Percentiles rank a stretch among this genome's conserved stretches.
Conservation (phyloP, 2,888 invertebrate species). For the Tupiocoris notatus region DNA sequence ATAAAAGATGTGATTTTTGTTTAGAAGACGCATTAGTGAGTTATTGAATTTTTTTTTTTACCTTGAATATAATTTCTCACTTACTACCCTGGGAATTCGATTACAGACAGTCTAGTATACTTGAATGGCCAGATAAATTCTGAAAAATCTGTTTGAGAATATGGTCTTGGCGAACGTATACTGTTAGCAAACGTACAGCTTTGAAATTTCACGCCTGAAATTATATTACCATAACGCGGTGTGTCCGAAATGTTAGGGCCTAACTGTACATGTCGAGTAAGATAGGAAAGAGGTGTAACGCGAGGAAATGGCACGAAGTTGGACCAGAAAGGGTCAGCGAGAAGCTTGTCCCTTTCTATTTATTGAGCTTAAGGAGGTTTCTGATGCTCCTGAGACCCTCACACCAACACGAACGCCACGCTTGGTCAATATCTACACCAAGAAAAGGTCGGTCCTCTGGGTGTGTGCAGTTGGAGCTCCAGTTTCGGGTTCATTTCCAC, state of each 20-base stretch:
- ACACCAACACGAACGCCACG: not conserved
- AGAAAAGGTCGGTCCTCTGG: not conserved
- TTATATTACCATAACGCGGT: not conserved
- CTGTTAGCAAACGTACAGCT: not conserved
- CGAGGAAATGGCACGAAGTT: not conserved
- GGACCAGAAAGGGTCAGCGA: not conserved
- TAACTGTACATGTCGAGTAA: not conserved
- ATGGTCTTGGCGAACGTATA: not conserved
- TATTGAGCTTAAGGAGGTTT: constrained; percentile 23
- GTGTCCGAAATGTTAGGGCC: not conserved
- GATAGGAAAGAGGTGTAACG: not conserved
- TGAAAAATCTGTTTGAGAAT: not conserved
- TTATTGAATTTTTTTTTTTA: too few relatives aligned
- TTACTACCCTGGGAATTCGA: too few relatives aligned
- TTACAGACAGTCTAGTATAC: too few relatives aligned
- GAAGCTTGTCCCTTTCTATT: not conserved
- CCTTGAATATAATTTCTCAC: too few relatives aligned
- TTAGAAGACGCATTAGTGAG: too few relatives aligned
- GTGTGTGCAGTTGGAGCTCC: not conserved
- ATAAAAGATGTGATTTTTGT: too few relatives aligned
- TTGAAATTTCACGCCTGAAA: not conserved
- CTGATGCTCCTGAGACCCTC: constrained; percentile 3
- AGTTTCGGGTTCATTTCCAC: constrained; percentile 6
- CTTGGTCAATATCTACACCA: not conserved
- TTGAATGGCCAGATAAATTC: too few relatives aligned